A percentile compares a stretch with the other conserved stretches of the same genome.
These are phyloP conservation scores for Caenorhabditis sinica DNA, from an alignment of 2,888 invertebrate genomes.

Conservation along the genomic window DNA sequence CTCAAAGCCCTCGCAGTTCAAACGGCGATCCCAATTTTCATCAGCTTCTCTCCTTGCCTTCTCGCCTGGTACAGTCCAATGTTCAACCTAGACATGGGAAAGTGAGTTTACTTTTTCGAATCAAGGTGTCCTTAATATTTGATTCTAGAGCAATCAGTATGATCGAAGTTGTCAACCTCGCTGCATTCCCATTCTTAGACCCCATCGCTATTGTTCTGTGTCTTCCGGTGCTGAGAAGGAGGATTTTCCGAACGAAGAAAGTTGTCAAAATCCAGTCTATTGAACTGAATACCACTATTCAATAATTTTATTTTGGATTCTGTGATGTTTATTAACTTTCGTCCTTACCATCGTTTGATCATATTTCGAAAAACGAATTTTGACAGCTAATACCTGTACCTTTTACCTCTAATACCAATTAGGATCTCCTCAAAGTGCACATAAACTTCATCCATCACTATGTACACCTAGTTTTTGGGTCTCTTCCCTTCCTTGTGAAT, in stretches of 20 bases:
- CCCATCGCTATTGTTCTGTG: neutral
- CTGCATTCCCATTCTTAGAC: neutral
- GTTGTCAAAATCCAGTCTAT: neutral
- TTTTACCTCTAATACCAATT: no score
- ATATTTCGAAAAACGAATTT: no score
- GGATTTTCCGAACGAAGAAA: neutral
- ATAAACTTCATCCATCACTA: no score
- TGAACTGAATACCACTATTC: neutral
- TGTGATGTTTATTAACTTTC: no score
- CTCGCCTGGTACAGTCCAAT: constrained; percentile 24
- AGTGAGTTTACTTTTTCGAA: no score
- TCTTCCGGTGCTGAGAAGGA: neutral
- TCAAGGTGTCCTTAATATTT: no score
- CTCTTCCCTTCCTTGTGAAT: no score
- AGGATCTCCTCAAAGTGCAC: no score
- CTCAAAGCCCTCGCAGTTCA: constrained; percentile 21
- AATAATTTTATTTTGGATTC: neutral
- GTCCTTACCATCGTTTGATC: no score
- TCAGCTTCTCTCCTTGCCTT: constrained; percentile 27
- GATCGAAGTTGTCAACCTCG: constrained; percentile 10
- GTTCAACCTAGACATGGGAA: constrained; percentile 17
- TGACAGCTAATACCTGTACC: no score
- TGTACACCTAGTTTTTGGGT: no score
- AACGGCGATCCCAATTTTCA: constrained; percentile 21
- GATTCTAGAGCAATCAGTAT: constrained; percentile 24